Base-by-base conservation (phyloP, 2,888 invertebrate genomes). In the Cyaniris semiargus region DNA sequence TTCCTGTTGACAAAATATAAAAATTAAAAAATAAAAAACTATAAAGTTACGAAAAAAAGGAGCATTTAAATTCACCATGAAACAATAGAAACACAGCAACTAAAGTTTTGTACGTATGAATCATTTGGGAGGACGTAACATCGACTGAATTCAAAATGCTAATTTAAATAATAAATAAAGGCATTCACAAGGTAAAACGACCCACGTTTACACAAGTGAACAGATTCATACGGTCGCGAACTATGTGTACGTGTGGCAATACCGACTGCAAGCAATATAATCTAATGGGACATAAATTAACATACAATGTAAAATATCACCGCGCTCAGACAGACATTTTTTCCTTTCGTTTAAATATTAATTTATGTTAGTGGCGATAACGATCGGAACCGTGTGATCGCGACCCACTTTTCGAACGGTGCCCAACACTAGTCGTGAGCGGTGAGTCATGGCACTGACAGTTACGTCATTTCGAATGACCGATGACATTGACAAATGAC, bases 201-300 rank as follows among this genome's bases (percentile, higher is more conserved):
- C 80, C 78, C 80, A 72, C 84, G 85, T 90, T 87, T 86, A 84
- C 85, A 87, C 89, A 89, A 86, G 86, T 90, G 90, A 83, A 83
- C 80, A 81, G 79, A 79, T 79, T 78, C 80, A 78, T 78, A 76
- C 72, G 53, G 74, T 74, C 18, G 48, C 21, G 53, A 23, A 74
- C 48, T 53, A 23, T 15, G 48, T 15, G 74, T 53, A 74, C 74
- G 74, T 74, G 48, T 53, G 27, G 48, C 21, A 15, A 74, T 74
- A 53, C 53, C 74, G 5, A 53, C 74, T 74, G 48, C 74, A 27
- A 53, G 53, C 48, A 72, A 48, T 72, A 18, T 27, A 53, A 74
- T 74, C 18, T 53, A 74, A 74, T 74, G 74, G 53, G 48, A 53
- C 53, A 74, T 48, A 74, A 44, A 74, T 74, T 74, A 48, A 48